Conservation (phyloP, 2,797 vertebrate species). For the Cyclura pinguis region DNA sequence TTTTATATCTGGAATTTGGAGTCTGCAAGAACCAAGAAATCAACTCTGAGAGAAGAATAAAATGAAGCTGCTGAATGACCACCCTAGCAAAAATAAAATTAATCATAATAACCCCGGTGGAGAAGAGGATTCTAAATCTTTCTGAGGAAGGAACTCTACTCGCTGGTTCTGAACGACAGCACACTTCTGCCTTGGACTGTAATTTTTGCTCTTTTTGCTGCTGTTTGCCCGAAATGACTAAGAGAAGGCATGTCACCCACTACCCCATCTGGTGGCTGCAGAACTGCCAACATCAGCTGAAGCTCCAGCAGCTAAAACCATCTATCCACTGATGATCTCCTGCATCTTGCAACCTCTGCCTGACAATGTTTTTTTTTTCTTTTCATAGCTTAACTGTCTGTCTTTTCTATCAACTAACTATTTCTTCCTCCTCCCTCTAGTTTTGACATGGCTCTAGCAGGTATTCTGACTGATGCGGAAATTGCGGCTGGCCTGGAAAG, state of each 20-base stretch:
- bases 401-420: neutral
- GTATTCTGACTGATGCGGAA: conserved; percentile 83
- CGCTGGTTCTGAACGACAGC: conserved; percentile 4
- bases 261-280: neutral
- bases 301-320: neutral
- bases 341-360: neutral
- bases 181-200: neutral
- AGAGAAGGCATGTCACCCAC: neutral
- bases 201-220: neutral
- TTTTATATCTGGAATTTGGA: neutral
- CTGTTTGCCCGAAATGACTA: neutral
- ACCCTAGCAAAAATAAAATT: neutral
- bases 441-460: conserved; percentile 80
- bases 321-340: neutral
- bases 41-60: neutral
- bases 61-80: neutral
- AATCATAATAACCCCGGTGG: neutral
- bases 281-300: neutral
- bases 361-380: neutral
- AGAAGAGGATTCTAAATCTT: neutral
- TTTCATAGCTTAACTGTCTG: neutral
- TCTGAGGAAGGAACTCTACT: neutral
- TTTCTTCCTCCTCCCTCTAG: conserved; percentile 26
- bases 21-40: neutral
- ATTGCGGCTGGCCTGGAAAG: conserved; percentile 82